Evolutionary conservation across 1,140 invertebrate species (phyloP), one percentile per base, ranked within the genome.

Genomic region (Brachystomella parvula): DNA sequence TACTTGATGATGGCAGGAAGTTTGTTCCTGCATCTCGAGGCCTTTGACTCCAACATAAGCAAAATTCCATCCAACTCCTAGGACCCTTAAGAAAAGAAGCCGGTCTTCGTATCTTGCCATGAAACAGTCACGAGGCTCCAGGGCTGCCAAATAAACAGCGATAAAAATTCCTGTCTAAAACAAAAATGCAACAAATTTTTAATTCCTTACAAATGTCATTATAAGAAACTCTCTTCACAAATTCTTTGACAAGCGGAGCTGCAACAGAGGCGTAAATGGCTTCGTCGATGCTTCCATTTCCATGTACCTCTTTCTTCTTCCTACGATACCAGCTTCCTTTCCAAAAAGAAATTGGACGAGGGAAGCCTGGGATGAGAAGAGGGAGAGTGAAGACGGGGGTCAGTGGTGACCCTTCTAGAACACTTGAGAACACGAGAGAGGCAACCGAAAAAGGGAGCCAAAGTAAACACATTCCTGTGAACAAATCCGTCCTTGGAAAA

Each of bases 1-100:
- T 32, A 72, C 71, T 56, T 73, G 72, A 71, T 73, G 72, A 65
- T 73, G 72, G 47, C 72, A 73, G 1, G 69, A 71, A 0, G 72
- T 73, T 63, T 73, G 72, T 35, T 73, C 72, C 62, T 73, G 72
- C 57, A 73, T 68, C 47, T 73, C 72, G 31, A 73, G 32, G 0
- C 72, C 72, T 67, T 71, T 71, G 0, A 71, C 67, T 63, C 70
- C 53, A 2, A 69, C 28, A 59, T 71, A 73, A 21, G 67, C 47
- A 56, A 65, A 71, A 59, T 73, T 71, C 67, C 67, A 71, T 3
- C 67, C 67, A 2, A 17, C 33, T 17, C 64, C 32, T 0, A 73
- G 9, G 3, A 73, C 57, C 28, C 69, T 61, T 3, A 71, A 21
- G 64, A 73, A 73, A 21, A 73, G 21, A 0, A 73, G 53, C 44